phyloP scores from a whole-genome alignment of 2,113 vertebrate genomes.

The Silurus glanis region DNA sequence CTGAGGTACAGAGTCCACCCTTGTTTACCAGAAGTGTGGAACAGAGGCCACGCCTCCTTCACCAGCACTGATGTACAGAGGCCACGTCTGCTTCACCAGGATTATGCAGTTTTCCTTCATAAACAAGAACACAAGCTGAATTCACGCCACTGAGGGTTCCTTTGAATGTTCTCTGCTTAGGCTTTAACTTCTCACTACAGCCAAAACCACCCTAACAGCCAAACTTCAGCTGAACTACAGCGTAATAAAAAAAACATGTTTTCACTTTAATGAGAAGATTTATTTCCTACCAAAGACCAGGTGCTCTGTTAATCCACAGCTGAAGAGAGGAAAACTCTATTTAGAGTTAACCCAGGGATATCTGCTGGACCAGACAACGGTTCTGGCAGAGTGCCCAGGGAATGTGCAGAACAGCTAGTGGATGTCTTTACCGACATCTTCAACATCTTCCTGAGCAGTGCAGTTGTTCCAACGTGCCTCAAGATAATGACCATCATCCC shows the following conservation, averaged over 20 bases:
- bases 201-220: too few species aligned
- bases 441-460: too few species aligned
- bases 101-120: not conserved
- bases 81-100: not conserved
- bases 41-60: not conserved
- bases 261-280: conserved; percentile 5
- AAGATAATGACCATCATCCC: too few species aligned
- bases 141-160: not conserved
- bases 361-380: too few species aligned
- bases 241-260: not conserved
- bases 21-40: not conserved
- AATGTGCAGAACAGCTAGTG: too few species aligned
- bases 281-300: too few species aligned
- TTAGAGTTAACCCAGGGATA: too few species aligned
- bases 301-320: too few species aligned
- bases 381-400: too few species aligned
- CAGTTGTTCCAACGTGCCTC: too few species aligned
- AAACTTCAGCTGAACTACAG: not conserved
- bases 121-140: not conserved
- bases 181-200: not conserved
- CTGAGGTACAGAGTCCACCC: not conserved
- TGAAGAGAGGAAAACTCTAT: too few species aligned
- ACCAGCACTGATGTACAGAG: not conserved
- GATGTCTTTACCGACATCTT: too few species aligned
- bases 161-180: not conserved